Evolutionary conservation across 2,113 vertebrate genomes (phyloP).

Genomic region (Ascaphus truei): DNA sequence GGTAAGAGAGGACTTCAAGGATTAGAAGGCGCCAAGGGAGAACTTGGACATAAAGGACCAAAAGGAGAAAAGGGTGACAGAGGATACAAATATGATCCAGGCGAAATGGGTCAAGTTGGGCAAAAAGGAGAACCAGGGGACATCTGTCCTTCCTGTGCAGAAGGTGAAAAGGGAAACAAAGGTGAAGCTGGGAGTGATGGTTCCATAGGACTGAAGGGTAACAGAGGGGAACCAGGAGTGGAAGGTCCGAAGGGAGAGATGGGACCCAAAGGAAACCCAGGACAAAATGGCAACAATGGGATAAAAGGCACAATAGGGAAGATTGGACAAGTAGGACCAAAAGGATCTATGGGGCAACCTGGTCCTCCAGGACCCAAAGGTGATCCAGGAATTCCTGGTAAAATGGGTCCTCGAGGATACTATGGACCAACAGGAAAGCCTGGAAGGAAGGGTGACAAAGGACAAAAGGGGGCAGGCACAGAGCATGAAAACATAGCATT

Average conservation of each 20-base stretch:
- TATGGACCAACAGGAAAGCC: not conserved
- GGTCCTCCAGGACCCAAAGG: constrained; percentile 22
- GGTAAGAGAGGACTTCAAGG: constrained; percentile 14
- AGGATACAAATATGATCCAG: not conserved
- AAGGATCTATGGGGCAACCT: not conserved
- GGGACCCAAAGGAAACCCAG: not conserved
- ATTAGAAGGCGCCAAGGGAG: not conserved
- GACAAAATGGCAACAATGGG: not conserved
- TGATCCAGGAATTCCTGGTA: constrained; percentile 12
- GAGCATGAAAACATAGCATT: constrained; percentile 24
- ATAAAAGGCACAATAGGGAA: not conserved
- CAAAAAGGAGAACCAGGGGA: not conserved
- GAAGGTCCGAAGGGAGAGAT: not conserved
- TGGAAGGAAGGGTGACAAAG: constrained; percentile 26
- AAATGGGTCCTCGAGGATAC: constrained; percentile 5
- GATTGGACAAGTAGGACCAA: not conserved
- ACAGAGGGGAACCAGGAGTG: not conserved
- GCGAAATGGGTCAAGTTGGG: not conserved
- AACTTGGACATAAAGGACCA: not conserved
- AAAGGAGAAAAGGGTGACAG: constrained; percentile 1
- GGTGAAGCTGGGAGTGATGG: not conserved
- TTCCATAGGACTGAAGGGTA: not conserved
- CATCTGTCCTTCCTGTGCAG: constrained; percentile 8
- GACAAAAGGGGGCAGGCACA: not conserved
- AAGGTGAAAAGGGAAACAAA: constrained; percentile 14